Conservation (phyloP, 2,888 invertebrate species). For the Boloria selene region DNA sequence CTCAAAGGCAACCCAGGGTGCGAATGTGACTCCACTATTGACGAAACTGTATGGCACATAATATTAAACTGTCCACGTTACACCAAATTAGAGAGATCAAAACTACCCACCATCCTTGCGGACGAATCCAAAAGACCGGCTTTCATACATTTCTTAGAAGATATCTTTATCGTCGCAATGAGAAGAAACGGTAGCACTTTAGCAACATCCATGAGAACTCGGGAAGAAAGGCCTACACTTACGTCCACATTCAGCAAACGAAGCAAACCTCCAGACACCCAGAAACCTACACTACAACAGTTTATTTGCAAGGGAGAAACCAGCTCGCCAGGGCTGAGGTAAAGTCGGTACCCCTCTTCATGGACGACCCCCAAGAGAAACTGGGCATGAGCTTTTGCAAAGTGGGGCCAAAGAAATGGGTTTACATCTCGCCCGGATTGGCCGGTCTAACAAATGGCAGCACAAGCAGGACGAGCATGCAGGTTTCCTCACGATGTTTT, state of each 20-base stretch:
- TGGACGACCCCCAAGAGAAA: neutral
- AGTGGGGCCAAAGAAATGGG: neutral
- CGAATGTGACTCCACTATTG: conserved; percentile 9
- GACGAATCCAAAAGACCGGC: neutral
- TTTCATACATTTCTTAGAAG: neutral
- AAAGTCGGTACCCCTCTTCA: conserved; percentile 1
- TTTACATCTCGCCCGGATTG: neutral
- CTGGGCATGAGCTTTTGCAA: neutral
- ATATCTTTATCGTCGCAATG: neutral
- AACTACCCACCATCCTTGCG: neutral
- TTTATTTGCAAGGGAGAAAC: neutral
- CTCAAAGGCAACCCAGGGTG: conserved; percentile 16
- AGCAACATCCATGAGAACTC: neutral
- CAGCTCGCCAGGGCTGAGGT: neutral
- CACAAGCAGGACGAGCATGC: no score
- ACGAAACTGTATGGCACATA: conserved; percentile 18
- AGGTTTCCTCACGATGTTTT: no score
- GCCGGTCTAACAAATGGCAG: no score
- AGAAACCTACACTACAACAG: neutral
- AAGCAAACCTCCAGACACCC: neutral
- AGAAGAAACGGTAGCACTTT: neutral
- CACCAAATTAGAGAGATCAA: neutral
- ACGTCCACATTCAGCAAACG: neutral
- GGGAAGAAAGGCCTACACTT: no score
- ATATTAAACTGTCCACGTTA: conserved; percentile 18